Evolutionary conservation across 2,888 invertebrate species (phyloP), one percentile per base, ranked within the genome.

Genomic region (Sussaba pulchella): DNA sequence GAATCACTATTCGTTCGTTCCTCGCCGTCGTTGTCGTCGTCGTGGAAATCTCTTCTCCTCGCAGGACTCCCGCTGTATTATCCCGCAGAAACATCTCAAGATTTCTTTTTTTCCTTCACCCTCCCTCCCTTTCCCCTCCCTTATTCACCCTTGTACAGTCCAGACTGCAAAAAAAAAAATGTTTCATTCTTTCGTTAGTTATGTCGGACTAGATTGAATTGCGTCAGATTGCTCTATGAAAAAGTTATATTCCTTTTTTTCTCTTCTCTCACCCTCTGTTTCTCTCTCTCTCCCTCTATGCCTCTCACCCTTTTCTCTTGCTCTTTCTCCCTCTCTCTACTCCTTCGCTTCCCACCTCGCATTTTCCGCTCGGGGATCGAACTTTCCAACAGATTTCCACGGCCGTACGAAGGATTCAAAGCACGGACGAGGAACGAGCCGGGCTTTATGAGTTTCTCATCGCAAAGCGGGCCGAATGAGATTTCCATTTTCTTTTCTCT

Each of bases 101-200:
- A 54, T 61, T 31, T 31, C 43, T 54, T 43, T 36, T 59, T 14
- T 39, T 1, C n/a, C 57, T 36, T 54, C 74, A 8, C 17, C 14
- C 9, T 31, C n/a, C n/a, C n/a, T n/a, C n/a, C n/a, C n/a, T n/a
- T n/a, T n/a, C n/a, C n/a, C n/a, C n/a, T n/a, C n/a, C 26, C 12
- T 26, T 24, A 4, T 6, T 24, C 52, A 5, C 24, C 54, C 26
- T 63, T 19, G 10, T n/a, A 19, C 31, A 71, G 21, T 2, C 24
- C 4, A 14, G 9, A 66, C 12, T 64, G 73, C 67, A 66, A 74
- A 78, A 84, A 82, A 74, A 76, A 82, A 70, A 81, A 80, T 79
- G 85, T 88, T 89, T 89, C 88, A 90, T 90, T 88, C 88, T 85
- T 90, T 90, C 89, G 89, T 91, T 90, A 90, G 90, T 89, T 89